Percentiles rank a stretch among this genome's conserved stretches.
These are phyloP conservation scores for Ptychobarbus kaznakovi DNA, from an alignment of 2,797 vertebrate genomes.

Conservation along the genomic window DNA sequence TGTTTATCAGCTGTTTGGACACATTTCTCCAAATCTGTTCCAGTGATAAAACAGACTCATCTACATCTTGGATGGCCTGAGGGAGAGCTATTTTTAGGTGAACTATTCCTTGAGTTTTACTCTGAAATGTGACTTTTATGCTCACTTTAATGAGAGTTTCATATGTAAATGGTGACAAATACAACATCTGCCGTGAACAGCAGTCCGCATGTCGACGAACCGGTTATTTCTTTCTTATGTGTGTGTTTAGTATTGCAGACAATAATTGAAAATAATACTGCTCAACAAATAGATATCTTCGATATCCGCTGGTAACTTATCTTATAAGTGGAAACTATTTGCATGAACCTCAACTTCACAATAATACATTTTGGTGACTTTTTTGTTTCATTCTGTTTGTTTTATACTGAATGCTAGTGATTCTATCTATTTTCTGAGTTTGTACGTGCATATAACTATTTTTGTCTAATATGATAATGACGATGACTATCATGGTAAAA, in stretches of 20 bases:
- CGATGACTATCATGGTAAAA: constrained; percentile 51
- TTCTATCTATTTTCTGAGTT: constrained; percentile 68
- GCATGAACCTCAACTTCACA: constrained; percentile 76
- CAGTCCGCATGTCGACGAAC: constrained; percentile 72
- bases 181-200: constrained; percentile 48
- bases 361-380: constrained; percentile 65
- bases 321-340: constrained; percentile 74
- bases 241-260: constrained; percentile 70
- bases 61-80: not conserved
- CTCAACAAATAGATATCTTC: constrained; percentile 64
- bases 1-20: not conserved
- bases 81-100: not conserved
- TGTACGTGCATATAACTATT: constrained; percentile 72
- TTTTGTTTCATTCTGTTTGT: constrained; percentile 58
- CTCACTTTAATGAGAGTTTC: constrained; percentile 23
- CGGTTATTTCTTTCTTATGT: constrained; percentile 65
- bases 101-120: constrained; percentile 4
- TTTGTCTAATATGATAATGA: constrained; percentile 68
- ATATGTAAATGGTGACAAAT: constrained; percentile 47
- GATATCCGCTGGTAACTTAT: constrained; percentile 67
- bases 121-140: constrained; percentile 56
- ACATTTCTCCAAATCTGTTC: not conserved
- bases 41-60: not conserved
- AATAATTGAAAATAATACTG: constrained; percentile 66
- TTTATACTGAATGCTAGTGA: constrained; percentile 74